Conservation (phyloP, 2,113 vertebrate genomes). For the Cranoglanis bouderius region DNA sequence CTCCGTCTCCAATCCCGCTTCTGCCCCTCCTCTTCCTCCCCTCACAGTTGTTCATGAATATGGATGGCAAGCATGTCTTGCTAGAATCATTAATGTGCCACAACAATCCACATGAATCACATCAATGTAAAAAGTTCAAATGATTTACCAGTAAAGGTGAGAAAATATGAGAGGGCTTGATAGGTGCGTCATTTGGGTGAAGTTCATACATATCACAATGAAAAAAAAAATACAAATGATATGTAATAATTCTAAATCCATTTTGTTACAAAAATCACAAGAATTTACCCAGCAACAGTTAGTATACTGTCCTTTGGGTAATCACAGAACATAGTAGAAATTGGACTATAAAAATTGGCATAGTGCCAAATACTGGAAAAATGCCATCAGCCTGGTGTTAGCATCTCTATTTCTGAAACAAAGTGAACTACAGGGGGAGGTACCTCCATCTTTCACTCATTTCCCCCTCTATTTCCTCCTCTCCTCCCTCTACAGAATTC, state of each 20-base stretch:
- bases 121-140: conserved; percentile 73
- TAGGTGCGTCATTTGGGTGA: conserved; percentile 13
- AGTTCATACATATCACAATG: conserved; percentile 4
- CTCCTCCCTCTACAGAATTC: conserved; percentile 25
- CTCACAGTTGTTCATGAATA: conserved; percentile 83
- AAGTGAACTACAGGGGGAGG: neutral
- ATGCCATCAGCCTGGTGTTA: conserved; percentile 1
- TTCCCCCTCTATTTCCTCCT: conserved; percentile 47
- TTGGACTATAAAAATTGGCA: neutral
- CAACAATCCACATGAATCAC: conserved; percentile 74
- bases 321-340: neutral
- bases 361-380: neutral
- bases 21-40: conserved; percentile 63
- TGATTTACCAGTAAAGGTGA: conserved; percentile 68
- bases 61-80: conserved; percentile 71
- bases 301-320: neutral
- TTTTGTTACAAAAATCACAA: neutral
- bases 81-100: conserved; percentile 76
- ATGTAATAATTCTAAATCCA: neutral
- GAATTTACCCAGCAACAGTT: neutral
- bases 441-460: neutral
- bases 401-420: conserved; percentile 17
- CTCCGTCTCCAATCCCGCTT: conserved; percentile 39
- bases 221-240: neutral
- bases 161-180: conserved; percentile 48